Percentiles rank a stretch among this genome's conserved stretches.
Conservation (phyloP, 2,888 invertebrate genomes). For the Odiellus spinosus region DNA sequence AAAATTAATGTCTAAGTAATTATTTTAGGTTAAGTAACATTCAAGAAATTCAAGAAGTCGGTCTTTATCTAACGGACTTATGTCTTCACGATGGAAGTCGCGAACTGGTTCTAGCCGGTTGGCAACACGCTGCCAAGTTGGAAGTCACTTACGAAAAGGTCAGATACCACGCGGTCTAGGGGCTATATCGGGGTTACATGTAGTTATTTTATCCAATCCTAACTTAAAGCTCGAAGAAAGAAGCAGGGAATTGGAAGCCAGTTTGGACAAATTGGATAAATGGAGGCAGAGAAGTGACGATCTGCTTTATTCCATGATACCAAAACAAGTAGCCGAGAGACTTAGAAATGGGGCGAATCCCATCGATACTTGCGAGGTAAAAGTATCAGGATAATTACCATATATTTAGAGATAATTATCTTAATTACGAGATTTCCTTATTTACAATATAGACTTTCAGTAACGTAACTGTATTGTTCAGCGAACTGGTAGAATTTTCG, state of each 20-base stretch:
- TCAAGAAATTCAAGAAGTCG: slow-evolving; percentile 62
- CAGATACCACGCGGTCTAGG: no score
- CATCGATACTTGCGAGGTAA: slow-evolving; percentile 60
- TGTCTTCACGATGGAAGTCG: slow-evolving; percentile 64
- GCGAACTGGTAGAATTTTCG: slow-evolving; percentile 48
- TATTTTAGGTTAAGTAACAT: slow-evolving; percentile 54
- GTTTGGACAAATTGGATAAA: slow-evolving; percentile 55
- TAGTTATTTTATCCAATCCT: no score
- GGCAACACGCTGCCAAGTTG: slow-evolving; percentile 15
- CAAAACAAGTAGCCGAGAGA: slow-evolving; percentile 63
- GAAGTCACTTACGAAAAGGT: slow-evolving; percentile 27
- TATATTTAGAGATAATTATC: no score
- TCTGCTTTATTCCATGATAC: slow-evolving; percentile 80
- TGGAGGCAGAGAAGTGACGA: slow-evolving; percentile 76
- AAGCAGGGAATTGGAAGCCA: slow-evolving; percentile 59
- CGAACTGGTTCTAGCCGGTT: slow-evolving; percentile 15
- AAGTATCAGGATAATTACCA: no score
- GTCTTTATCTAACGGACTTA: slow-evolving; percentile 62
- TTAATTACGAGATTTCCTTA: no score
- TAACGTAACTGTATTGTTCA: slow-evolving; percentile 59
- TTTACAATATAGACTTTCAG: slow-evolving; percentile 60
- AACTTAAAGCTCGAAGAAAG: slow-evolving; percentile 51
- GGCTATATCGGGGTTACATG: no score
- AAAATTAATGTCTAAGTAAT: slow-evolving; percentile 19
- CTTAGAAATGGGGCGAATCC: slow-evolving; percentile 57